phyloP scores from a whole-genome alignment of 2,888 invertebrate species.

The Incurvaria masculella region DNA sequence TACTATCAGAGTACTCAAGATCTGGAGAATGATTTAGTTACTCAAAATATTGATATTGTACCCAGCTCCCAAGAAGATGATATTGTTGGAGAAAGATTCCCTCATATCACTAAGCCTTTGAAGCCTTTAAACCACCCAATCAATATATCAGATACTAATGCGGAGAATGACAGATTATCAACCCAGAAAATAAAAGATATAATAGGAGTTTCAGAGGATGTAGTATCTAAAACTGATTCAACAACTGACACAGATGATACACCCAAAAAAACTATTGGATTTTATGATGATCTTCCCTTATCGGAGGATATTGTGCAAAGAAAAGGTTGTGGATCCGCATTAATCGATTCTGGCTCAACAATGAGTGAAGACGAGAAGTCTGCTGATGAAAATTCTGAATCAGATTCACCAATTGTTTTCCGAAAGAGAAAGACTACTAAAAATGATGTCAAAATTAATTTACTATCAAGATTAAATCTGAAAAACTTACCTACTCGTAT shows the following conservation, averaged over 20 bases:
- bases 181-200: conserved; percentile 23
- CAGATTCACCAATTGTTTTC: conserved; percentile 28
- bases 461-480: conserved; percentile 30
- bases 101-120: conserved; percentile 17
- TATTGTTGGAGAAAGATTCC: conserved; percentile 18
- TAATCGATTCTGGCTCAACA: no score
- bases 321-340: no score
- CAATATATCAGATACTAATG: conserved; percentile 20
- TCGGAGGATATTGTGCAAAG: neutral
- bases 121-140: conserved; percentile 15
- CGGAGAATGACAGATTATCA: conserved; percentile 22
- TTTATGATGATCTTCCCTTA: neutral
- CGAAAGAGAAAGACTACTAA: conserved; percentile 24
- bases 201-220: conserved; percentile 20
- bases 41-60: conserved; percentile 19
- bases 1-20: conserved; percentile 4
- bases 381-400: conserved; percentile 26
- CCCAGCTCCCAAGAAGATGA: conserved; percentile 24
- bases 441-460: conserved; percentile 25
- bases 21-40: neutral
- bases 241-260: conserved; percentile 32
- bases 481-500: conserved; percentile 32
- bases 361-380: neutral
- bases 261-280: conserved; percentile 27
- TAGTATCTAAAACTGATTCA: conserved; percentile 21